Evolutionary conservation across 2,113 vertebrate species (phyloP), one percentile per base, ranked within the genome.

Genomic region (Lipophrys pholis): DNA sequence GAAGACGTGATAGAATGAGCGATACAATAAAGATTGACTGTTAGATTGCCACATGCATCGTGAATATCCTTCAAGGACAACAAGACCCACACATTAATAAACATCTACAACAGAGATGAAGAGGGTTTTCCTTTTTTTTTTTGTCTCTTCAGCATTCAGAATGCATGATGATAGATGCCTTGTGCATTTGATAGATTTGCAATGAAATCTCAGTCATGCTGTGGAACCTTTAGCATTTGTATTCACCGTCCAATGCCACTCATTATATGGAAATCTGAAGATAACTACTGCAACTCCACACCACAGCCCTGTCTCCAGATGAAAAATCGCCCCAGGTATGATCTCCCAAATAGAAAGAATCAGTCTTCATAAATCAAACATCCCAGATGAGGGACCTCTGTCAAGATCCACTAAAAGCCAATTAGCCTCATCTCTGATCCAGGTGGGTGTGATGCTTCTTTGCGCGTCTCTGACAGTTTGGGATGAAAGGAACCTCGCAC

Each of bases 341-440:
- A 38, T 48, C 52, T 69, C 35, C 67, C 54, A 49, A 71, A 60
- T 45, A 83, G 43, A 46, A 76, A 74, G 67, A 76, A 77, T 40
- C 54, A 6, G 15, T 50, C n/a, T 41, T 80, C 65, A 87, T 87
- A 76, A 84, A 90, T 90, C 82, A 89, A 87, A 84, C 48, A 9
- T n/a, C 46, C 50, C 21, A 69, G 66, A 73, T 43, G 57, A 80
- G 69, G 52, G 69, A 62, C 63, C 36, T 64, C 63, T 84, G 74
- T 63, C 17, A 55, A 69, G 86, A 72, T 58, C 48, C 39, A 55
- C 72, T 48, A 57, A 79, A 61, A 81, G 66, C 43, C 87, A 83
- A 78, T 90, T 87, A 82, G 55, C 64, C 69, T 74, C 1, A 7
- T 72, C 69, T 84, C 50, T 82, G 59, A 85, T 83, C 71, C 39